Evolutionary conservation across 2,888 invertebrate genomes (phyloP), one percentile per base, ranked within the genome.

Genomic region (Drosophila demipolita): DNA sequence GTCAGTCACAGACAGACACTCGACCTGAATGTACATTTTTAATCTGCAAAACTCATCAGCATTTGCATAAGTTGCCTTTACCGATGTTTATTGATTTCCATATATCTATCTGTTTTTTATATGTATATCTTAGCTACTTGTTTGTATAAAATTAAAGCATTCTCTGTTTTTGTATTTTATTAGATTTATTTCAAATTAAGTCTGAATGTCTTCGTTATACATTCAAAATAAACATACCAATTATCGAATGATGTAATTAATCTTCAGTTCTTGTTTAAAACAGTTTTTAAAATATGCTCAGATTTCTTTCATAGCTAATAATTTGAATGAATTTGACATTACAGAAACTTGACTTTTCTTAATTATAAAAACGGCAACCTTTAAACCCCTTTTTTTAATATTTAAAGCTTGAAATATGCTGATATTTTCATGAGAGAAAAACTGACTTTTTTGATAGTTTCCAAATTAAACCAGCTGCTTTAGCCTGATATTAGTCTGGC

Each of bases 21-120:
- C 87, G 89, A 89, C 87, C 90, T 90, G 83, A 80, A 82, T 89
- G 75, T 84, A 79, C 69, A 84, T 83, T 89, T 89, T 82, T 89
- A 89, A 89, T 90, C 89, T 84, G 84, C 76, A 89, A 80, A 89
- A 83, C 84, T 81, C 89, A 89, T 83, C 83, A 84, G 64, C 78
- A 82, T 81, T 83, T 80, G 72, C 85, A 84, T 81, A 79, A 88
- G 88, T 82, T 83, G 73, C 63, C 67, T 61, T 80, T 77, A 71
- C 76, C 62, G 59, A 40, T 78, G 66, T 64, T 65, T 66, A 85
- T 87, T 67, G 89, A 87, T 87, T 87, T 77, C 48, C 48, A 48
- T 75, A 55, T 75, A 54, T 52, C 40, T 26, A 48, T 29, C 26
- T 23, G 5, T 48, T 32, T 23, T 9, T 32, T 29, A 12, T 45